These are phyloP conservation scores for Pogonomyrmex barbatus DNA, from an alignment of 1,140 invertebrate genomes.

Conservation along the genomic window DNA sequence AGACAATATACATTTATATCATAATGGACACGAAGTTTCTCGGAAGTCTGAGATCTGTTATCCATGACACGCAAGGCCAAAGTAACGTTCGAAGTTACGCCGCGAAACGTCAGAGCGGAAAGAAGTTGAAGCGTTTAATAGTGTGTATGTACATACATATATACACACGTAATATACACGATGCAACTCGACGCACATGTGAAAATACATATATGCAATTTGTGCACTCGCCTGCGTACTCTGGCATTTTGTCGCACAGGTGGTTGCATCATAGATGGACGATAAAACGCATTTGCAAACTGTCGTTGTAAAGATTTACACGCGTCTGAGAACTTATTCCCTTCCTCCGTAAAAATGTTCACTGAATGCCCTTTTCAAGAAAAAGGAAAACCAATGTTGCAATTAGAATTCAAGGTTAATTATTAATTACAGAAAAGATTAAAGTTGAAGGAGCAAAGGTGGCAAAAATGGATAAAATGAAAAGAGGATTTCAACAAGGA, in stretches of 20 bases:
- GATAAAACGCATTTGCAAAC: conserved; percentile 23
- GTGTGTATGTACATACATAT: conserved; percentile 7
- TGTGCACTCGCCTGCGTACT: conserved; percentile 52
- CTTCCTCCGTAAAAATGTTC: conserved; percentile 12
- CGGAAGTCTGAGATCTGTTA: conserved; percentile 48
- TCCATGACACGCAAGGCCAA: conserved; percentile 48
- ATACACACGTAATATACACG: background rate
- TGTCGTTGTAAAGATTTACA: conserved; percentile 6
- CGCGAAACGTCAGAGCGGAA: conserved; percentile 29
- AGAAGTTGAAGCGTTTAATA: conserved; percentile 40
- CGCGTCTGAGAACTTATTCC: background rate
- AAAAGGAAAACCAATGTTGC: conserved; percentile 15
- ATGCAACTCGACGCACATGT: background rate
- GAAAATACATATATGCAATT: conserved; percentile 32
- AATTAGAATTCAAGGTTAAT: conserved; percentile 38
- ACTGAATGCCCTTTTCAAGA: conserved; percentile 31
- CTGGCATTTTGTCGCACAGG: conserved; percentile 71
- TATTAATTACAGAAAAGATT: conserved; percentile 18
- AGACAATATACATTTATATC: conserved; percentile 27
- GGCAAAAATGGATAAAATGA: background rate
- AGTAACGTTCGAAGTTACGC: conserved; percentile 43
- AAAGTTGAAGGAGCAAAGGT: conserved; percentile 16
- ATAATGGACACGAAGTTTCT: conserved; percentile 53
- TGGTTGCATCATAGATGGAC: conserved; percentile 53
- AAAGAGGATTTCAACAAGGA: background rate